Conservation (phyloP, 2,888 invertebrate species). For the Sericinus montela region DNA sequence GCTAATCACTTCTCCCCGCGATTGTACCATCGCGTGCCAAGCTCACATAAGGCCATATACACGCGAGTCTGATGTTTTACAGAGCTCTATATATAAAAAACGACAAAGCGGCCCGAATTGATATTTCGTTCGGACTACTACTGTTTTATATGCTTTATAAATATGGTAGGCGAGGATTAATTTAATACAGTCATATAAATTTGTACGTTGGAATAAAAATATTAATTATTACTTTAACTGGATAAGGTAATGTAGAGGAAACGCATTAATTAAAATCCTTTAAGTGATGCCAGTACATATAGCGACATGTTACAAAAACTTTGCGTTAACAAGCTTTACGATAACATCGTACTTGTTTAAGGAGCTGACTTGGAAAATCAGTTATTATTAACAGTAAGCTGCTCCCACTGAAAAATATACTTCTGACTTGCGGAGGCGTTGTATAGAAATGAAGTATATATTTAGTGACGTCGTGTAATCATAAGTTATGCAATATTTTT, state of each 20-base stretch:
- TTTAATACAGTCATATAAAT: constrained; percentile 32
- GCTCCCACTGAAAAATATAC: too few species aligned
- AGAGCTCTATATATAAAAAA: constrained; percentile 62
- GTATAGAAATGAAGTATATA: too few species aligned
- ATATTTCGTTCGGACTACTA: constrained; percentile 67
- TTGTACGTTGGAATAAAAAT: constrained; percentile 24
- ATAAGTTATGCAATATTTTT: too few species aligned
- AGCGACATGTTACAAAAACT: too few species aligned
- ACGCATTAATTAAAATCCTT: not conserved
- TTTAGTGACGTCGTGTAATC: too few species aligned
- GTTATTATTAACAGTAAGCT: too few species aligned
- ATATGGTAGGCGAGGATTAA: constrained; percentile 28
- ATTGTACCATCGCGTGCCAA: constrained; percentile 59
- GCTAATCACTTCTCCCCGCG: constrained; percentile 52
- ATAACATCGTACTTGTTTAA: too few species aligned
- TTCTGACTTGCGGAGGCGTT: too few species aligned
- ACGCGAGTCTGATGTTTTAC: constrained; percentile 71
- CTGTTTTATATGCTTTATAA: constrained; percentile 51
- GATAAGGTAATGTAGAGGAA: not conserved
- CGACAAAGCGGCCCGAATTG: constrained; percentile 64
- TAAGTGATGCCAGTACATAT: too few species aligned
- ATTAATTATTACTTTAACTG: constrained; percentile 16
- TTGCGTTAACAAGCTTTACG: too few species aligned
- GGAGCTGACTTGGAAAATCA: too few species aligned
- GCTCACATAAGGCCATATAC: constrained; percentile 59